Evolutionary conservation across 2,888 invertebrate genomes (phyloP).

Genomic region (Arge pagana): DNA sequence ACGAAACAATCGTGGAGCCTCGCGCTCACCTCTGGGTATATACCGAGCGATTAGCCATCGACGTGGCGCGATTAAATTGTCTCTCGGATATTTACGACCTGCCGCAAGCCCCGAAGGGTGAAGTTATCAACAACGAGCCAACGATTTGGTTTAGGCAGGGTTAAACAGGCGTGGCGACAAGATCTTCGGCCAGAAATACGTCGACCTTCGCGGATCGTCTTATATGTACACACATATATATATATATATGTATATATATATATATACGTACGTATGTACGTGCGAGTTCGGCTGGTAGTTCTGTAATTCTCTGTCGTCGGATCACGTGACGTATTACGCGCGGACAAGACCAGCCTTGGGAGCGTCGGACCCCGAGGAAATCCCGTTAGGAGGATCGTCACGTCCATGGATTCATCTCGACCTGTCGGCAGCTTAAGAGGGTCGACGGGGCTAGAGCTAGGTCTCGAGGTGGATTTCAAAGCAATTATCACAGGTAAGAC

Average conservation of each 20-base stretch:
- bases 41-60: constrained; percentile 4
- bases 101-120: not conserved
- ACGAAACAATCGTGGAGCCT: too few relatives aligned
- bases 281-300: constrained; percentile 6
- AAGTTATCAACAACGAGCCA: constrained; percentile 2
- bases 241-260: too few relatives aligned
- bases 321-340: constrained; percentile 6
- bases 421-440: constrained; percentile 40
- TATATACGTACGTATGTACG: too few relatives aligned
- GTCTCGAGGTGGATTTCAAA: too few relatives aligned
- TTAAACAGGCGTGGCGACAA: not conserved
- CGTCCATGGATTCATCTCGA: constrained; percentile 46
- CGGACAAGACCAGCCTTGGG: constrained; percentile 1
- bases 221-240: not conserved
- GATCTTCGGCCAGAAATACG: not conserved
- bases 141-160: not conserved
- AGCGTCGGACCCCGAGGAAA: constrained; percentile 34
- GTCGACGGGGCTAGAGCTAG: too few relatives aligned
- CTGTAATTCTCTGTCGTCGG: constrained; percentile 8
- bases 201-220: constrained; percentile 12
- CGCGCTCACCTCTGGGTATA: too few relatives aligned
- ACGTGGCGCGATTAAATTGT: constrained; percentile 5
- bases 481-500: too few relatives aligned
- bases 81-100: constrained; percentile 12
- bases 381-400: constrained; percentile 43